Percentiles rank a stretch among this genome's conserved stretches.
Conservation (phyloP, 2,797 vertebrate species). For the Todus mexicanus region DNA sequence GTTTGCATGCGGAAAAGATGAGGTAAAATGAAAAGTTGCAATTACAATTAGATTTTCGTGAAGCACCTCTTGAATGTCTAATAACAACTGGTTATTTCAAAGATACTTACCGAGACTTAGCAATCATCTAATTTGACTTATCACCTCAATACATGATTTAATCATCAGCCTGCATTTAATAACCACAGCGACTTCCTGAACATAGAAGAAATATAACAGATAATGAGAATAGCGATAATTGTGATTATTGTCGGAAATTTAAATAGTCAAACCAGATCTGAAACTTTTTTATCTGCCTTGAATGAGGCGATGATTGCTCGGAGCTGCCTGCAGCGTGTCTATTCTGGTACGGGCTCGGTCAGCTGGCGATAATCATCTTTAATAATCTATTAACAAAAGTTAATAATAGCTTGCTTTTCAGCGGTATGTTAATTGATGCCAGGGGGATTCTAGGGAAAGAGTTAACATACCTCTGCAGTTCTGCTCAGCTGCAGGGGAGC, state of each 20-base stretch:
- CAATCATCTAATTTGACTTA: conserved; percentile 52
- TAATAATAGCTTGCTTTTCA: conserved; percentile 34
- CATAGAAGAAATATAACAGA: conserved; percentile 25
- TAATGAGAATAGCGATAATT: conserved; percentile 28
- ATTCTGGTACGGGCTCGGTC: conserved; percentile 7
- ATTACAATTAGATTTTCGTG: conserved; percentile 31
- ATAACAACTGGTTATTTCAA: conserved; percentile 44
- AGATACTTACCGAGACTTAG: neutral
- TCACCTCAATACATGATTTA: conserved; percentile 35
- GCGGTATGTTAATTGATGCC: neutral
- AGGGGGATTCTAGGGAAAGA: neutral
- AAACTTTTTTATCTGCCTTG: conserved; percentile 40
- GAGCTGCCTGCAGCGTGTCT: conserved; percentile 27
- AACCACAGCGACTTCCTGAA: conserved; percentile 46
- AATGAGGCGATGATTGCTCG: neutral
- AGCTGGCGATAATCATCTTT: conserved; percentile 44
- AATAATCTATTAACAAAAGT: conserved; percentile 54
- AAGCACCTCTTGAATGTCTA: conserved; percentile 47
- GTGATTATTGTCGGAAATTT: conserved; percentile 36
- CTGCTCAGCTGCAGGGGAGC: neutral
- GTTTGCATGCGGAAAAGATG: neutral
- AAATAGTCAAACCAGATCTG: conserved; percentile 35
- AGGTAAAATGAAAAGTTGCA: conserved; percentile 37
- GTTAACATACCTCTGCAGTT: neutral
- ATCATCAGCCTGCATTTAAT: conserved; percentile 52